Conservation (phyloP, 2,113 vertebrate species). For the Cottus gobio region DNA sequence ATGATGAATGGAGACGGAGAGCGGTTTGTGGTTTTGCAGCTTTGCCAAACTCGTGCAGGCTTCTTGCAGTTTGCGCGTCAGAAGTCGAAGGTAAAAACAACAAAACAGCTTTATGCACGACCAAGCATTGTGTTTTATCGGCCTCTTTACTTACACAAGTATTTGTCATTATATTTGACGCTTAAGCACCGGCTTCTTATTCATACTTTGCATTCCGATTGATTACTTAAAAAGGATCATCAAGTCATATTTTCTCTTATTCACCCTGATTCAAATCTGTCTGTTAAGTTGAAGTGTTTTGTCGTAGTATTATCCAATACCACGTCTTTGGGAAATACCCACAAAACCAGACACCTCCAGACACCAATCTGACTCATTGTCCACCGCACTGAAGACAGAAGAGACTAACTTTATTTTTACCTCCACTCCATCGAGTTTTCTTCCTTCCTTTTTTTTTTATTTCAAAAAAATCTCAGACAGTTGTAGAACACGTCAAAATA, state of each 20-base stretch:
- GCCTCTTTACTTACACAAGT: not conserved
- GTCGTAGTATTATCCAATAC: not conserved
- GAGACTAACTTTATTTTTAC: slow-evolving; percentile 60
- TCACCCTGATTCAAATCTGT: not conserved
- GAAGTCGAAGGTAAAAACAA: slow-evolving; percentile 38
- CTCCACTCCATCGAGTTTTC: slow-evolving; percentile 33
- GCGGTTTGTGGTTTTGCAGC: slow-evolving; percentile 60
- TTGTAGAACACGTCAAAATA: slow-evolving; percentile 29
- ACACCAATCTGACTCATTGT: slow-evolving; percentile 73
- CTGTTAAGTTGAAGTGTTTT: not conserved
- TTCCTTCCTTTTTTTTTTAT: slow-evolving; percentile 57
- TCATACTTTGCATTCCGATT: too few relatives aligned
- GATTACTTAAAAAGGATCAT: not conserved
- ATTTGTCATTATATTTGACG: not conserved
- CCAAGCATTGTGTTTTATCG: not conserved
- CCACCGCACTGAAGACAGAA: slow-evolving; percentile 44
- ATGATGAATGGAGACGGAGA: slow-evolving; percentile 55
- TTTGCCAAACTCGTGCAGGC: slow-evolving; percentile 37
- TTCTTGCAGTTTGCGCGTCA: slow-evolving; percentile 47
- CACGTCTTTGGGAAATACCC: slow-evolving; percentile 68
- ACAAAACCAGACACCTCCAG: slow-evolving; percentile 64
- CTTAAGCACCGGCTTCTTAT: not conserved
- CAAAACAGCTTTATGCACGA: slow-evolving; percentile 13
- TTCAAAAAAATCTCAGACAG: slow-evolving; percentile 53
- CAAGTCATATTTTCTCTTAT: not conserved